Conservation (phyloP, 2,797 vertebrate genomes). For the Cyprinodon diabolis region DNA sequence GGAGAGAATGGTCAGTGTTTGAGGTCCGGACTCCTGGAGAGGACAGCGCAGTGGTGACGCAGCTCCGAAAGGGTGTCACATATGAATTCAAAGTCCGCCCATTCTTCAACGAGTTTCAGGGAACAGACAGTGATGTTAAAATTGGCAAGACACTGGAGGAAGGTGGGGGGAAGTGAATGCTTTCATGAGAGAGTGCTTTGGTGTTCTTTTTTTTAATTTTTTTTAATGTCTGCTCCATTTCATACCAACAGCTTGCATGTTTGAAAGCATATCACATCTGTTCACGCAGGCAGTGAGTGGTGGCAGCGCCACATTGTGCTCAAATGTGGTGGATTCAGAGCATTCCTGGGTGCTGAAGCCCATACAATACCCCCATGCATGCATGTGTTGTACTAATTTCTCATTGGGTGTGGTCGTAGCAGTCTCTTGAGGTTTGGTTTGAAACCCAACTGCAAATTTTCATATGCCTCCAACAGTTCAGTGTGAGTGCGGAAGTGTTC, state of each 20-base stretch:
- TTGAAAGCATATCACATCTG: slow-evolving; percentile 67
- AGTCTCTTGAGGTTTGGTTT: slow-evolving; percentile 65
- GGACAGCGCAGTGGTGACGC: slow-evolving; percentile 89
- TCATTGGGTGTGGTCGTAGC: slow-evolving; percentile 73
- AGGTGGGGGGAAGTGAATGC: slow-evolving; percentile 79
- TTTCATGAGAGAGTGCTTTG: slow-evolving; percentile 26
- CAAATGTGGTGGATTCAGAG: slow-evolving; percentile 55
- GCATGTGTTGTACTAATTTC: slow-evolving; percentile 70
- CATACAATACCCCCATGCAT: slow-evolving; percentile 52
- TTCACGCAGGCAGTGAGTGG: slow-evolving; percentile 52
- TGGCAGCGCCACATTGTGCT: slow-evolving; percentile 54
- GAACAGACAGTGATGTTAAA: slow-evolving; percentile 97
- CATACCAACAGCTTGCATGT: slow-evolving; percentile 61
- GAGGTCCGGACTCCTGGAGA: slow-evolving; percentile 93
- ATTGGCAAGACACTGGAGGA: slow-evolving; percentile 96
- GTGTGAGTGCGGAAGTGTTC: slow-evolving; percentile 38
- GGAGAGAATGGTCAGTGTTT: slow-evolving; percentile 91
- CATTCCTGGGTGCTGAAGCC: slow-evolving; percentile 52
- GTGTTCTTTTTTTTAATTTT: slow-evolving; percentile 27
- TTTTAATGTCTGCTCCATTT: slow-evolving; percentile 68
- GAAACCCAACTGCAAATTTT: slow-evolving; percentile 65
- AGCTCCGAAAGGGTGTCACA: slow-evolving; percentile 93
- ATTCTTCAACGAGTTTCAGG: slow-evolving; percentile 99
- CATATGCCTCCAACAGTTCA: slow-evolving; percentile 44
- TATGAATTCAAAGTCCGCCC: slow-evolving; percentile 97